Evolutionary conservation across 2,113 vertebrate genomes (phyloP).

Genomic region (Stictonetta naevosa): DNA sequence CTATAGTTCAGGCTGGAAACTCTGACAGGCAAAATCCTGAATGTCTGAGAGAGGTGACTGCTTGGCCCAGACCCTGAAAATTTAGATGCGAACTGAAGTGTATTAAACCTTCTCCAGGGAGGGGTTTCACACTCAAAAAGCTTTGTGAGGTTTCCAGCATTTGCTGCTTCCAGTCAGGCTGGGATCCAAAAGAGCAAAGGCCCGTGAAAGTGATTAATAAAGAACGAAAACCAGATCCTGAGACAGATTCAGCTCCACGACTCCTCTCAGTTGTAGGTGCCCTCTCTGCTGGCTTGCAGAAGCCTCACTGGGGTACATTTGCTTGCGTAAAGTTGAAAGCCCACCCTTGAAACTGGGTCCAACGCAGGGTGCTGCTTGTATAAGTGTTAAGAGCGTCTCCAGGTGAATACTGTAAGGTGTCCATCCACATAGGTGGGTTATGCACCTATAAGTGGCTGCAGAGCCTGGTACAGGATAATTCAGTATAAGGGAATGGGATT

Average conservation of each 20-base stretch:
- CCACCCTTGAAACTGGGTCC: not conserved
- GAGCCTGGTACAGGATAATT: not conserved
- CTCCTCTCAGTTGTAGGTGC: not conserved
- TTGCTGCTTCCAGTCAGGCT: slow-evolving; percentile 33
- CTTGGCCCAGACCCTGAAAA: not conserved
- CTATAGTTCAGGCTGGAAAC: not conserved
- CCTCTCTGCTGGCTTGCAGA: not conserved
- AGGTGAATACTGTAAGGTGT: not conserved
- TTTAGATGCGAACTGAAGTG: not conserved
- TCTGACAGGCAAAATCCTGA: not conserved
- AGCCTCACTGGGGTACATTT: not conserved
- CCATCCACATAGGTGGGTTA: not conserved
- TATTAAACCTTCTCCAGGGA: not conserved
- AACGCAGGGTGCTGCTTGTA: not conserved
- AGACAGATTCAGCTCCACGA: not conserved
- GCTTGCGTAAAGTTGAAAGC: not conserved
- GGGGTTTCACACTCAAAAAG: not conserved
- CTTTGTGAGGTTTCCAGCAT: not conserved
- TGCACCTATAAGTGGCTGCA: not conserved
- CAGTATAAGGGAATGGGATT: not conserved
- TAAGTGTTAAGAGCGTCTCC: not conserved
- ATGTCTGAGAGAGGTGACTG: not conserved
- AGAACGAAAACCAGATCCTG: not conserved
- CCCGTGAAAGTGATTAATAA: not conserved
- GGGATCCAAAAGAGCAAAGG: slow-evolving; percentile 26